A percentile compares a stretch with the other conserved stretches of the same genome.
These are phyloP conservation scores for Odontothrips loti DNA, from an alignment of 2,888 invertebrate genomes.

Conservation along the genomic window DNA sequence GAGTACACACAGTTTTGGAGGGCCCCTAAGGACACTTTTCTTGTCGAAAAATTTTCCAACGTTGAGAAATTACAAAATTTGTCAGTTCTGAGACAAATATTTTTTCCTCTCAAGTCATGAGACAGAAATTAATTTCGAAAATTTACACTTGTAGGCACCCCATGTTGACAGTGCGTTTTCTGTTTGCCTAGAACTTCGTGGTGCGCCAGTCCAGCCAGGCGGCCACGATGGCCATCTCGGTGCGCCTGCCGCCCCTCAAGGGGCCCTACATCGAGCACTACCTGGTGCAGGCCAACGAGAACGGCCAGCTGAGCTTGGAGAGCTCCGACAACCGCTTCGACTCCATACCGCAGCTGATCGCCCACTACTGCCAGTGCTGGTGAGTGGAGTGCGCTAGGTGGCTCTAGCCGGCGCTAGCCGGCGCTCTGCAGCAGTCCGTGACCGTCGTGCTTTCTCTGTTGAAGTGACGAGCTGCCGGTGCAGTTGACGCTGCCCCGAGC, in stretches of 20 bases:
- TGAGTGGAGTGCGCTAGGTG: conserved; percentile 47
- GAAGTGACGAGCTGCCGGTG: conserved; percentile 87
- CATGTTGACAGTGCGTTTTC: no score
- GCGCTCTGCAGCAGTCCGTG: neutral
- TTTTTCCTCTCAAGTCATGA: no score
- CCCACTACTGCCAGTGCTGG: conserved; percentile 91
- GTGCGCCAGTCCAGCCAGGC: conserved; percentile 91
- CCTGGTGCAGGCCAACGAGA: conserved; percentile 77
- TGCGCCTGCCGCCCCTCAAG: conserved; percentile 78
- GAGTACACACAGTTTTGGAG: no score
- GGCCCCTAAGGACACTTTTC: no score
- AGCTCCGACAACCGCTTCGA: conserved; percentile 91
- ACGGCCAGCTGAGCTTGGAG: conserved; percentile 78
- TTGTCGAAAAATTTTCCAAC: no score
- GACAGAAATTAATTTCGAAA: no score
- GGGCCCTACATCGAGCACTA: conserved; percentile 95
- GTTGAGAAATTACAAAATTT: no score
- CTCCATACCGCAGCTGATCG: conserved; percentile 86
- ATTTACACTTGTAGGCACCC: no score
- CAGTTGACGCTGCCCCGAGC: conserved; percentile 80
- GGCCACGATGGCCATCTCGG: conserved; percentile 92
- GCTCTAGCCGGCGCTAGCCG: neutral
- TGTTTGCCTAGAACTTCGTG: conserved; percentile 93
- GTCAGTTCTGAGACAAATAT: no score
- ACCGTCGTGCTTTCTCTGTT: conserved; percentile 40